phyloP scores from a whole-genome alignment of 2,797 vertebrate species.

The Pterois miles region DNA sequence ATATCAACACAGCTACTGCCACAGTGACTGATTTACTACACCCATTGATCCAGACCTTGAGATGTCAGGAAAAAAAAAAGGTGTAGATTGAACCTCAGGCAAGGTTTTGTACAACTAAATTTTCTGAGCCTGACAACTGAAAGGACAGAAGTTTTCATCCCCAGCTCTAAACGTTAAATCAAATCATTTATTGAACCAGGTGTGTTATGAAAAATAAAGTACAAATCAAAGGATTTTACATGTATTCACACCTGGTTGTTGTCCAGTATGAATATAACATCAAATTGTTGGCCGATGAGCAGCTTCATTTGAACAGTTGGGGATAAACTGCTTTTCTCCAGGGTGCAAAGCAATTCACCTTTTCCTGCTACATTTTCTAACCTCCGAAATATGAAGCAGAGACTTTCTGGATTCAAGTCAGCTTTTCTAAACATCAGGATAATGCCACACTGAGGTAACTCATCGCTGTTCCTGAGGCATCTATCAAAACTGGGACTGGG shows the following conservation, averaged over 20 bases:
- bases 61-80: constrained; percentile 39
- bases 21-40: constrained; percentile 50
- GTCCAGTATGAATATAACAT: constrained; percentile 7
- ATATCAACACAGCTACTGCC: constrained; percentile 64
- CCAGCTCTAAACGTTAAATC: background rate
- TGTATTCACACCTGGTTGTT: constrained; percentile 13
- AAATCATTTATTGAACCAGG: constrained; percentile 3
- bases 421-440: background rate
- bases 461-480: background rate
- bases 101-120: constrained; percentile 47
- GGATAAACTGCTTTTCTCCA: constrained; percentile 30
- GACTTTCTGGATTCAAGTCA: background rate
- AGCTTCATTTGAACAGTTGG: constrained; percentile 29
- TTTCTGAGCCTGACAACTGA: constrained; percentile 34
- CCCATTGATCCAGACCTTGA: constrained; percentile 68
- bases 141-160: constrained; percentile 5
- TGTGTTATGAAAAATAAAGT: background rate
- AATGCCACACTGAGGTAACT: background rate
- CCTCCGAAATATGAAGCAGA: background rate
- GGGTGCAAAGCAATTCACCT: constrained; percentile 16
- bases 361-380: background rate
- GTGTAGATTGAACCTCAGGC: constrained; percentile 34
- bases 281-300: constrained; percentile 12
- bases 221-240: background rate
- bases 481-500: background rate